Percentiles rank a stretch among this genome's conserved stretches.
Evolutionary conservation across 1,140 invertebrate genomes (phyloP).

Genomic region (Drosophila bifasciata): DNA sequence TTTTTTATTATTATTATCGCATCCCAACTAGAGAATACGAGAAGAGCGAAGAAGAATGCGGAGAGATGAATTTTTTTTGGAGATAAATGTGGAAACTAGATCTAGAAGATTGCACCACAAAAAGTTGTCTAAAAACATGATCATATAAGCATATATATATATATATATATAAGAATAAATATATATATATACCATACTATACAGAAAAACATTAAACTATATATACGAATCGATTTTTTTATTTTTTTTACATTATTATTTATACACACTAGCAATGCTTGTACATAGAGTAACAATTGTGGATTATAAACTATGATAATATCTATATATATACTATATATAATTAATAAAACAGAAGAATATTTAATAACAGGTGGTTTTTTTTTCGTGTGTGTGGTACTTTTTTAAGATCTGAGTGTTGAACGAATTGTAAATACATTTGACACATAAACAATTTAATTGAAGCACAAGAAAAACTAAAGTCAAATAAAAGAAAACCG

Average conservation of each 20-base stretch:
- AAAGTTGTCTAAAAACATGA: constrained; percentile 40
- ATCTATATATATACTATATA: constrained; percentile 46
- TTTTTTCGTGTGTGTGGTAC: constrained; percentile 56
- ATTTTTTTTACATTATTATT: constrained; percentile 56
- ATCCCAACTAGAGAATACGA: constrained; percentile 42
- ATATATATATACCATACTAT: constrained; percentile 11
- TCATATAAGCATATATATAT: constrained; percentile 34
- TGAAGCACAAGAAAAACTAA: constrained; percentile 42
- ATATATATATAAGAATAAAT: constrained; percentile 32
- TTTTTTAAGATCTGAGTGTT: constrained; percentile 71
- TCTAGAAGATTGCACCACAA: constrained; percentile 46
- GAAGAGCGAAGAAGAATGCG: neutral
- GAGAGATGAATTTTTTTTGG: constrained; percentile 44
- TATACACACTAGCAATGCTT: constrained; percentile 73
- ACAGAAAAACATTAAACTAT: constrained; percentile 16
- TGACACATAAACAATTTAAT: constrained; percentile 66
- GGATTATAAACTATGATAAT: constrained; percentile 52
- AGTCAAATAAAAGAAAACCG: neutral
- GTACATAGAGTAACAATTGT: constrained; percentile 68
- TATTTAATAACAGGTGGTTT: constrained; percentile 50
- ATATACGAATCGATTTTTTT: constrained; percentile 34
- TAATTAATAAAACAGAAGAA: constrained; percentile 44
- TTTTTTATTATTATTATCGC: constrained; percentile 55
- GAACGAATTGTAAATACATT: constrained; percentile 69
- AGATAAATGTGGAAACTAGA: constrained; percentile 40